Base-by-base conservation (phyloP, 2,113 vertebrate species). In the Xiphias gladius region DNA sequence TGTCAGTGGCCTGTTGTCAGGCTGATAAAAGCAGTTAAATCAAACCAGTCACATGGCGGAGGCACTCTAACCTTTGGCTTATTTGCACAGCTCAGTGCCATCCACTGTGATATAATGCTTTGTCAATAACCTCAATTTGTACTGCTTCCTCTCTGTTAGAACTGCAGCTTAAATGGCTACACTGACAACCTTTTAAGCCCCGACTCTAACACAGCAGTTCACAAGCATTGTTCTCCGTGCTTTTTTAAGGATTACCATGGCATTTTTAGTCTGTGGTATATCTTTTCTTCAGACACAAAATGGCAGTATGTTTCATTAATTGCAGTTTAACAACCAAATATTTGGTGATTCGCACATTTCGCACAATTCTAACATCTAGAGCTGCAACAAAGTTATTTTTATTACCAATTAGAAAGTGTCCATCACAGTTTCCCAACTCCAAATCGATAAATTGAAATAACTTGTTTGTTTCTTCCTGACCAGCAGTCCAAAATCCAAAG, bases 61-160 rank as follows among this genome's bases (percentile, higher is more conserved):
- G 55, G 57, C 63, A 17, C 82, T 85, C 82, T 65, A 70, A 83
- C 79, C 83, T 83, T 50, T 67, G 70, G 74, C 41, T 79, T 84
- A 67, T 89, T 88, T 80, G 68, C 73, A n/a, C 64, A 58, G 89
- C 80, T 77, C 72, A 12, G n/a, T 20, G 41, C 43, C 13, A 86
- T 80, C 69, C 69, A 7, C 62, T 20, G 55, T 69, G 79, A 80
- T 66, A 28, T 66, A 77, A 85, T 10, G 57, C 78, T 68, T 50
- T 50, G 81, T 89, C 80, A 76, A 64, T 79, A 75, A 75, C 68
- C 7, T 32, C 41, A 10, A 20, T 74, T 54, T 68, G 17, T 28
- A 0, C 54, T 19, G 41, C 39, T 61, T 69, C 73, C 58, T 59
- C 39, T 65, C 20, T 19, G 28, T 48, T 19, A 13, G 48, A 50